A percentile compares a stretch with the other conserved stretches of the same genome.
Evolutionary conservation across 2,797 vertebrate species (phyloP).

Genomic region (Bradypus variegatus): DNA sequence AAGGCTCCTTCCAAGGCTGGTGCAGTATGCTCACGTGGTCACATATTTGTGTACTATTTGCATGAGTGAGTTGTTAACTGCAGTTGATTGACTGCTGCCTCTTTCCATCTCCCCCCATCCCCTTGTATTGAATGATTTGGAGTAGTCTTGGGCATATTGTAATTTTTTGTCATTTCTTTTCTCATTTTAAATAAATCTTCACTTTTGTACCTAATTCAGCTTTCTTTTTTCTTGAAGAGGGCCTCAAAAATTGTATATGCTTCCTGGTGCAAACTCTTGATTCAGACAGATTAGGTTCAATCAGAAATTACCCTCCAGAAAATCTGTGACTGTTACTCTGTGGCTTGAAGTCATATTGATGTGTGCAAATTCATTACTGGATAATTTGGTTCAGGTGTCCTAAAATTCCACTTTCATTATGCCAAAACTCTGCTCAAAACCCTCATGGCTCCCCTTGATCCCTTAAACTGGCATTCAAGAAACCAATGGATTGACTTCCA

Average conservation of each 20-base stretch:
- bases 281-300: slow-evolving; percentile 18
- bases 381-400: slow-evolving; percentile 25
- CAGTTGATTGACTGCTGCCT: not conserved
- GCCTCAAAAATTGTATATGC: not conserved
- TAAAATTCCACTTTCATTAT: not conserved
- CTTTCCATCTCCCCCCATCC: not conserved
- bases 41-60: not conserved
- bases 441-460: not conserved
- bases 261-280: slow-evolving; percentile 17
- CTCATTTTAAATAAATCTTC: not conserved
- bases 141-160: not conserved
- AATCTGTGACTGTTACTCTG: slow-evolving; percentile 6
- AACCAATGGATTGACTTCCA: not conserved
- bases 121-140: not conserved
- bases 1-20: not conserved
- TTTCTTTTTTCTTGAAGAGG: slow-evolving; percentile 19
- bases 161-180: slow-evolving; percentile 8
- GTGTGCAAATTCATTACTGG: slow-evolving; percentile 20
- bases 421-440: not conserved
- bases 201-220: not conserved
- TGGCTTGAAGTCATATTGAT: not conserved
- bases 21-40: not conserved
- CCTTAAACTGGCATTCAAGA: not conserved
- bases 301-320: slow-evolving; percentile 23
- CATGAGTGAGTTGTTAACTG: not conserved